These are phyloP conservation scores for Geophilus truncorum DNA, from an alignment of 2,888 invertebrate genomes.

Conservation along the genomic window DNA sequence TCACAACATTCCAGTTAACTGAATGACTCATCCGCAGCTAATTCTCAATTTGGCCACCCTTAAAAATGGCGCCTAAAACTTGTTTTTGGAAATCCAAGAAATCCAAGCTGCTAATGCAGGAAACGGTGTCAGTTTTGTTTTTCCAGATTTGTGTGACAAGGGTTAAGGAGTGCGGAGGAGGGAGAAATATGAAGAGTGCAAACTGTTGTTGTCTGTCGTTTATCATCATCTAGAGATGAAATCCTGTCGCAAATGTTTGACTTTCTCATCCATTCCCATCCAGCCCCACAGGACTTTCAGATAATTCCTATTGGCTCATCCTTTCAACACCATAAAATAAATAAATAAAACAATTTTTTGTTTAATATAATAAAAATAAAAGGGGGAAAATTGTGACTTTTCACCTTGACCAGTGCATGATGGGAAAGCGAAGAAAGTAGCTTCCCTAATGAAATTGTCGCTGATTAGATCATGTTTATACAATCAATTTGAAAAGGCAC, in stretches of 20 bases:
- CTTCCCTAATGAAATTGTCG: not conserved
- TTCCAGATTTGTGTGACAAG: not conserved
- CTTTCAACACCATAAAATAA: no score
- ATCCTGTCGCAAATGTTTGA: not conserved
- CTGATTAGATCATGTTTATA: conserved; percentile 20
- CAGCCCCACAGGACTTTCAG: not conserved
- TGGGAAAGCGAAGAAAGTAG: not conserved
- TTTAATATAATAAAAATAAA: no score
- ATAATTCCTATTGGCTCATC: no score
- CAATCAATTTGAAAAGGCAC: conserved; percentile 16
- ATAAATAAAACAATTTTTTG: no score
- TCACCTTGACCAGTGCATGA: not conserved
- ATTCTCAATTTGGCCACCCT: no score
- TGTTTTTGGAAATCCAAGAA: not conserved
- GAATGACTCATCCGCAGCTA: no score
- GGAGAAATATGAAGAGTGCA: not conserved
- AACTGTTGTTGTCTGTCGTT: conserved; percentile 20
- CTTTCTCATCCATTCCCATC: not conserved
- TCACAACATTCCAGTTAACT: no score
- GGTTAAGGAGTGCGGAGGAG: not conserved
- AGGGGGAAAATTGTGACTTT: not conserved
- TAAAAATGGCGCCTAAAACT: no score
- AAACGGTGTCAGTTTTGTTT: not conserved
- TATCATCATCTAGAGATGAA: conserved; percentile 9
- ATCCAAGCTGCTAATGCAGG: no score